Evolutionary conservation across 2,797 vertebrate species (phyloP), one percentile per base, ranked within the genome.

Genomic region (Sebastes glaucus): DNA sequence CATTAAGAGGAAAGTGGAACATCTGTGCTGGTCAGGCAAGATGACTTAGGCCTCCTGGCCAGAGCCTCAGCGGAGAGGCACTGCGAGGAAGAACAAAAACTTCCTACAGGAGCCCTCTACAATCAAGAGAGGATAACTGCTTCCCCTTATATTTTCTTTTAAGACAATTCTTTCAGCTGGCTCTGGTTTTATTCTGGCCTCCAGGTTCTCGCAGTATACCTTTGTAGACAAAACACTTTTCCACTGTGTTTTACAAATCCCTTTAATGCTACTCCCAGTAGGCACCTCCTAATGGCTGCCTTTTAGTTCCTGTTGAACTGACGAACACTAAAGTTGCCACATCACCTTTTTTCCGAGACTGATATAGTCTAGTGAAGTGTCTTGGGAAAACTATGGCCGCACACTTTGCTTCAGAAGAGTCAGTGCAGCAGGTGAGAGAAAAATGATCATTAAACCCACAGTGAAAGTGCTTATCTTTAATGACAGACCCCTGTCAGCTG

Each of bases 1-100:
- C 93, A 93, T 95, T 94, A 94, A 78, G 85, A 73, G 78, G 88
- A 91, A 92, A 93, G 85, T 88, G 82, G 88, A 94, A 92, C 94
- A 94, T 93, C 93, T 94, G 93, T 92, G 92, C 92, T 83, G 87
- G 88, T 86, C 91, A 88, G 89, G 77, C 77, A 84, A 88, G 85
- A 89, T 88, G 92, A 94, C 91, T 91, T 91, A 80, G 87, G 87
- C 83, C 90, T 93, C 88, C 89, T 92, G 90, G 89, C 76, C 88
- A 88, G 74, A 78, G 82, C 74, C 84, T 83, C 82, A 74, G 83
- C 10, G 38, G 80, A 89, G 77, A 78, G 78, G 33, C 71, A 82
- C 78, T 71, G 81, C 53, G 35, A 78, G 75, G 52, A 82, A 88
- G 84, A 92, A 87, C 77, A 90, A 88, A 90, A 87, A 81, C 83